Evolutionary conservation across 2,113 vertebrate genomes (phyloP).

Genomic region (Emydocephalus ijimae): DNA sequence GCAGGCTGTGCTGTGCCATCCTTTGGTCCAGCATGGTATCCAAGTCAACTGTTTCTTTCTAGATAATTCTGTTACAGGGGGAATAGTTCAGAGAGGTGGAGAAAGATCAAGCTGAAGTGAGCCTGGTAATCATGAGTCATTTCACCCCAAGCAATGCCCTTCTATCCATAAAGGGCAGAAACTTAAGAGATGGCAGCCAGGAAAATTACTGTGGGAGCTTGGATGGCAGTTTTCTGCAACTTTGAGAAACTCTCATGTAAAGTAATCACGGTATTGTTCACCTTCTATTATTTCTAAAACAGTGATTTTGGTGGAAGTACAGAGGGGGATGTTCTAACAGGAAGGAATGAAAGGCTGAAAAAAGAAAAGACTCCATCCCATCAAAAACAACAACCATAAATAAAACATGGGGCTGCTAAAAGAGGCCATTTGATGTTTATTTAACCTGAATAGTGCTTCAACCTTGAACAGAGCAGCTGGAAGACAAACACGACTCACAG

Average conservation of each 20-base stretch:
- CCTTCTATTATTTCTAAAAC: slow-evolving; percentile 45
- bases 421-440: slow-evolving; percentile 49
- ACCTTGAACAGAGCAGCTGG: slow-evolving; percentile 38
- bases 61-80: background rate
- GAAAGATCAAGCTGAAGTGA: background rate
- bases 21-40: background rate
- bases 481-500: slow-evolving; percentile 29
- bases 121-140: background rate
- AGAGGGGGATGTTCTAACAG: background rate
- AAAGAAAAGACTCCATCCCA: background rate
- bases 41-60: slow-evolving; percentile 6
- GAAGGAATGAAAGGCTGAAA: background rate
- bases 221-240: slow-evolving; percentile 4
- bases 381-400: slow-evolving; percentile 60
- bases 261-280: slow-evolving; percentile 24
- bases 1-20: background rate
- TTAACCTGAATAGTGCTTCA: slow-evolving; percentile 50
- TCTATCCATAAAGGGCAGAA: background rate
- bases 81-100: background rate
- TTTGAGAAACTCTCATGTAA: slow-evolving; percentile 1
- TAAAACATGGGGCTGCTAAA: slow-evolving; percentile 64
- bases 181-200: slow-evolving; percentile 6
- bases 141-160: background rate
- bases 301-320: slow-evolving; percentile 18
- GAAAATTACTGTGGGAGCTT: background rate